Base-by-base conservation (phyloP, 2,113 vertebrate species). In the Limnothrissa miodon region DNA sequence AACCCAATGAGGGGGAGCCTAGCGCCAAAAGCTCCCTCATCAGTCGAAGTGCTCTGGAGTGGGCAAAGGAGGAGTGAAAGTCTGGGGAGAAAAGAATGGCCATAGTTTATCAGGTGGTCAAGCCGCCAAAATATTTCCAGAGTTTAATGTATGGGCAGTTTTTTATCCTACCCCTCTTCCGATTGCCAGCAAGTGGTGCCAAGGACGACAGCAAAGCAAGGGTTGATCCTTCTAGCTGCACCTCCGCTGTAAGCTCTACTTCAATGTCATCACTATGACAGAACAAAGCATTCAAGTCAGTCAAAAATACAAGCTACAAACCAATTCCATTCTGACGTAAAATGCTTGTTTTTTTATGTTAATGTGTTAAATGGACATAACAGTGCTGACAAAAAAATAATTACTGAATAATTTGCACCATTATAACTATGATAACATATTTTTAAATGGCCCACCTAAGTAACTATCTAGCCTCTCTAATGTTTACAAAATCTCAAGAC, bases 241-340 rank as follows among this genome's bases (percentile, higher is more conserved):
- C 83, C 80, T 85, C 85, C 45, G 87, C 87, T 66, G 89, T 87
- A 36, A 89, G 78, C 84, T 88, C 88, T 39, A 87, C 85, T 78
- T 89, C 86, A 80, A 88, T 81, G 78, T 87, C 84, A 83, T 81
- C 78, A 53, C 85, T 88, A 70, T 42, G 80, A n/a, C 29, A 81
- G 4, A 82, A 44, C 51, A 1, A 46, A n/a, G 10, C 59, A 62
- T 8, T n/a, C 2, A 2, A 42, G 6, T 4, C 42, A 42, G 42
- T 42, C 42, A 42, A 2, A 42, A 42, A 4, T 6, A 62, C 5
- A 62, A 62, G 59, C 25, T 9, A 29, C 89, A 0, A 92, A 88
- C 23, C 29, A 15, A 45, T 25, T 46, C 25, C 19, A n/a, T 53
- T 53, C n/a, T 19, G 19, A 70, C 25, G 5, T 19, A 25, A 13